Conservation (phyloP, 2,113 vertebrate species). For the Cairina moschata region DNA sequence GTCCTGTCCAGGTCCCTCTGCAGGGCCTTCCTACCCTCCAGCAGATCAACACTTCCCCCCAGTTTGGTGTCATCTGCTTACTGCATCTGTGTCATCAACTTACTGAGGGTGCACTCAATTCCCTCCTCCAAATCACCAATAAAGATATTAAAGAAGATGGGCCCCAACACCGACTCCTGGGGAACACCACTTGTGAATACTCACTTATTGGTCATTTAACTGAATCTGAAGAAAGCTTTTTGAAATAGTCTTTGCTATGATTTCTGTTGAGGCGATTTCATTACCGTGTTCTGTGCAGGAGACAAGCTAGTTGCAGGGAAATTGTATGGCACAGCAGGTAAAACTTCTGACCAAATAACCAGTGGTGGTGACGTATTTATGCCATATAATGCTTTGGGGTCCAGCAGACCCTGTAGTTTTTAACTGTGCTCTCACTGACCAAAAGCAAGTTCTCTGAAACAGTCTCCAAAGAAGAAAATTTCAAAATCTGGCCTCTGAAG, state of each 20-base stretch:
- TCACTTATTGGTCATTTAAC: fast-evolving
- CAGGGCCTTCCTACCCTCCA: too few relatives aligned
- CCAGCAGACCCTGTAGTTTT: background rate
- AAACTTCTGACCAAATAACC: background rate
- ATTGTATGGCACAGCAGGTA: fast-evolving
- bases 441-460: background rate
- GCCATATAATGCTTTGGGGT: background rate
- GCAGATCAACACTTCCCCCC: too few relatives aligned
- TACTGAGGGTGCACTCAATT: too few relatives aligned
- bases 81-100: too few relatives aligned
- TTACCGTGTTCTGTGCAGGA: fast-evolving
- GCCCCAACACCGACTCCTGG: too few relatives aligned
- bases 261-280: background rate
- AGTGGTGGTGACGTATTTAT: background rate
- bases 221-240: background rate
- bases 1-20: too few relatives aligned
- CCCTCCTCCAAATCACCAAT: too few relatives aligned
- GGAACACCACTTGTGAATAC: too few relatives aligned
- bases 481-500: background rate
- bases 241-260: background rate
- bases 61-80: too few relatives aligned
- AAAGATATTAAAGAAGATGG: too few relatives aligned
- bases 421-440: background rate
- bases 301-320: fast-evolving
- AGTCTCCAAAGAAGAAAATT: background rate